Base-by-base conservation (phyloP, 1,140 invertebrate genomes). In the Brachionus plicatilis region DNA sequence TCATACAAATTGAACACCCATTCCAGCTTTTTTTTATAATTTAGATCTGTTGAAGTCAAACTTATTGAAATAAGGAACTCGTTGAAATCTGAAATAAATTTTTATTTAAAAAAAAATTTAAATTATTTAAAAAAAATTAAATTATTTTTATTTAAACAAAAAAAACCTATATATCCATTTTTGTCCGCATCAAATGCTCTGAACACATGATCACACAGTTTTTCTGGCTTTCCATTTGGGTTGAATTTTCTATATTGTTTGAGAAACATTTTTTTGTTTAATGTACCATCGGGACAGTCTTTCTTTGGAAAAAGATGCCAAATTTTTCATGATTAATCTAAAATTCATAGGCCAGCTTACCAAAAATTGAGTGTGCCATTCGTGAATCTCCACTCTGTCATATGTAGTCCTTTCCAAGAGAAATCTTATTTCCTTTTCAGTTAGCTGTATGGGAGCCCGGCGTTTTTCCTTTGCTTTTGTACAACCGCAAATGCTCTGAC, bases 201-300 rank as follows among this genome's bases (percentile, higher is more conserved):
- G 41, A 85, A 85, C 2, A 85, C 76, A 14, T 78, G 56, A n/a
- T 66, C 45, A 33, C 50, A 65, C 43, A 85, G 27, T 24, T 85
- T 78, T 29, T 79, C 72, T 6, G 53, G 33, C 45, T 78, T 56
- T 7, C 24, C 20, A 45, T 33, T n/a, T 17, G 84, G 70, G 60
- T 65, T 79, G 27, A 76, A 33, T 78, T 65, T 33, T 53, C 68
- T 43, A 17, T 78, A 79, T 14, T 53, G 20, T 17, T 79, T 56
- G 17, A 45, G 43, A 60, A 85, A 79, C 37, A n/a, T 50, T 68
- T 85, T 79, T 47, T 85, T 85, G 14, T 68, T 33, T 12, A 85
- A 29, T 65, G 9, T 78, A 1, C 84, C 84, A 41, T 65, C 78
- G 3, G 84, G 84, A 65, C 65, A 84, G 29, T 84, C 82, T 72